Percentiles rank a stretch among this genome's conserved stretches.
Evolutionary conservation across 2,797 vertebrate genomes (phyloP).

Genomic region (Microchirus variegatus): DNA sequence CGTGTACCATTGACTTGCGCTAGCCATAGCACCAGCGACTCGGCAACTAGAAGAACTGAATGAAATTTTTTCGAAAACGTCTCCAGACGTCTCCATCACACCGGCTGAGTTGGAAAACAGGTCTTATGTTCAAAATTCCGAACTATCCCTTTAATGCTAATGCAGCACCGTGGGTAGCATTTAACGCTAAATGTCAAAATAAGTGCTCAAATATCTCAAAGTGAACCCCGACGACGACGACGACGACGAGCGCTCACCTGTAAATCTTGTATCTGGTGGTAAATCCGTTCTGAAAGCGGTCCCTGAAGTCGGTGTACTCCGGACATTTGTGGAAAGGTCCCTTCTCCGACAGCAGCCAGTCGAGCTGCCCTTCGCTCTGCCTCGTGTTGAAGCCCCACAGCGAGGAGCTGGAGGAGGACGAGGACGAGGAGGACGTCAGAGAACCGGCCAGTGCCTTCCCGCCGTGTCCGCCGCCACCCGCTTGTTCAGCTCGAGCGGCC

Average conservation of each 20-base stretch:
- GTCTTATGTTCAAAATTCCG: no score
- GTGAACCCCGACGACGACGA: no score
- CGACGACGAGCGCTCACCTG: slow-evolving; percentile 83
- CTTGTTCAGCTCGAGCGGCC: slow-evolving; percentile 70
- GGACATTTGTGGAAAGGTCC: slow-evolving; percentile 95
- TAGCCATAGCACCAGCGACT: no score
- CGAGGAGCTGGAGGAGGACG: slow-evolving; percentile 63
- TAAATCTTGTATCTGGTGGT: slow-evolving; percentile 98
- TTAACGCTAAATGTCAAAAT: no score
- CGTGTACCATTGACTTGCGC: no score
- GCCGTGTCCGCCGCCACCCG: slow-evolving; percentile 59
- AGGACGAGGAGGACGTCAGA: slow-evolving; percentile 66
- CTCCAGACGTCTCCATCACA: no score
- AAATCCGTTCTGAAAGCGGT: slow-evolving; percentile 95
- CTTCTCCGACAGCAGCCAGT: slow-evolving; percentile 96
- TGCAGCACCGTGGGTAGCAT: no score
- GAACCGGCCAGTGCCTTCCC: slow-evolving; percentile 81
- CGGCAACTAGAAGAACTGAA: no score
- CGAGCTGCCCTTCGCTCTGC: slow-evolving; percentile 84
- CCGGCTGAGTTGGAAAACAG: no score
- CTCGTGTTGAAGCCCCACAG: slow-evolving; percentile 68
- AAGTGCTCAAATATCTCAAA: no score
- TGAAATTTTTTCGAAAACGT: no score
- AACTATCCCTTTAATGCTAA: no score
- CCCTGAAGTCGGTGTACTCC: slow-evolving; percentile 94